phyloP scores from a whole-genome alignment of 2,797 vertebrate species.

The Epinephelus awoara region DNA sequence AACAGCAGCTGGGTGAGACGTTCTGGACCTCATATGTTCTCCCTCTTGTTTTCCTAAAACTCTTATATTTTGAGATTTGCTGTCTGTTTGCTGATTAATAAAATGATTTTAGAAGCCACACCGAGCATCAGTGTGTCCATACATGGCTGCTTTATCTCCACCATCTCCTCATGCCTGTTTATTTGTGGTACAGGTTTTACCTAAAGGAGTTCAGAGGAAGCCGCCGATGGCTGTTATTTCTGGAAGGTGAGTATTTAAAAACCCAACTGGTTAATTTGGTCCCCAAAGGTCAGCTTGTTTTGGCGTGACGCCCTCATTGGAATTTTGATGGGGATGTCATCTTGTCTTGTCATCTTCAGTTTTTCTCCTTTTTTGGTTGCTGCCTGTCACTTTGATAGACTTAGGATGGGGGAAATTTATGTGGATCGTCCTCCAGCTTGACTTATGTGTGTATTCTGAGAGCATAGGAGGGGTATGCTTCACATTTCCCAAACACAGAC shows the following conservation, averaged over 20 bases:
- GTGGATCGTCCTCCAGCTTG: neutral
- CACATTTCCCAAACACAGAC: too few species aligned
- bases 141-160: conserved; percentile 28
- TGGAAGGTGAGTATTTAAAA: conserved; percentile 88
- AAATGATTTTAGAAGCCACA: neutral
- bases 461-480: neutral
- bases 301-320: conserved; percentile 58
- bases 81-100: neutral
- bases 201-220: conserved; percentile 88
- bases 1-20: conserved; percentile 84
- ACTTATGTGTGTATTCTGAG: neutral
- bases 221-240: conserved; percentile 87
- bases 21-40: neutral
- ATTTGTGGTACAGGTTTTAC: conserved; percentile 83
- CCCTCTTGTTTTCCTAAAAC: neutral
- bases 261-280: conserved; percentile 78
- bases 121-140: conserved; percentile 20
- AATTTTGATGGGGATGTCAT: conserved; percentile 78
- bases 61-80: neutral
- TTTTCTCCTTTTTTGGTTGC: conserved; percentile 63
- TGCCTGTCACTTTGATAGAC: conserved; percentile 35
- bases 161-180: conserved; percentile 58
- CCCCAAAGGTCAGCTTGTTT: conserved; percentile 76
- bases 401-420: conserved; percentile 7
- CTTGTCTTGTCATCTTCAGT: conserved; percentile 56